Evolutionary conservation across 2,797 vertebrate genomes (phyloP), one percentile per base, ranked within the genome.

Genomic region (Calcarius lapponicus): DNA sequence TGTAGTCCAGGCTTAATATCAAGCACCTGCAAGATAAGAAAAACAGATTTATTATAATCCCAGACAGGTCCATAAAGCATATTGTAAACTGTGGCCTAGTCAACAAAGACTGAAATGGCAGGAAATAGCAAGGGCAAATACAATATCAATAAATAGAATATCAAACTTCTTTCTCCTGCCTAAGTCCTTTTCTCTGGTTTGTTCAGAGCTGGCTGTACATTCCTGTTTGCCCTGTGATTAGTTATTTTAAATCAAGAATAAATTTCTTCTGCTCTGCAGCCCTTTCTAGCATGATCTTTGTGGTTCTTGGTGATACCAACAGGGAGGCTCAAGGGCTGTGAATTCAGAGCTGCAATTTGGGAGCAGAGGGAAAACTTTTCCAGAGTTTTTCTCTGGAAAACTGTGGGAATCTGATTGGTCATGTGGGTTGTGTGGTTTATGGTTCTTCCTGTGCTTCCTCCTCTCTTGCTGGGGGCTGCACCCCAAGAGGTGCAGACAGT

Each of bases 401-500:
- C 21, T 20, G 31, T 8, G 18, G 31, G 18, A 38, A 67, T 34
- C 42, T 48, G 48, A 85, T 8, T 6, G 65, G 32, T 12, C 47
- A 28, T 4, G 2, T 2, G n/a, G 43, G 6, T 5, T 13, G 17
- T 7, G 20, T 19, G 34, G 12, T 32, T 20, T 17, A 6, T 21
- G 28, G 38, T 11, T 82, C 38, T 47, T 51, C 48, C 47, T 0
- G 0, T 31, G 43, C 56, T 65, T 19, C 43, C 38, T 51, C 18
- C 40, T 48, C 22, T 38, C 70, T 53, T 51, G 29, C 2, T 60
- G 58, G 19, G 40, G 69, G 38, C 38, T 65, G 21, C 6, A 61
- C 24, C 53, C 48, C 43, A 45, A n/a, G 34, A 76, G 38, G 10
- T 18, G 10, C 43, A 83, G n/a, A 32, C 43, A 61, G 61, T 17